phyloP scores from a whole-genome alignment of 2,113 vertebrate genomes.

The Mesoclemmys tuberculata region DNA sequence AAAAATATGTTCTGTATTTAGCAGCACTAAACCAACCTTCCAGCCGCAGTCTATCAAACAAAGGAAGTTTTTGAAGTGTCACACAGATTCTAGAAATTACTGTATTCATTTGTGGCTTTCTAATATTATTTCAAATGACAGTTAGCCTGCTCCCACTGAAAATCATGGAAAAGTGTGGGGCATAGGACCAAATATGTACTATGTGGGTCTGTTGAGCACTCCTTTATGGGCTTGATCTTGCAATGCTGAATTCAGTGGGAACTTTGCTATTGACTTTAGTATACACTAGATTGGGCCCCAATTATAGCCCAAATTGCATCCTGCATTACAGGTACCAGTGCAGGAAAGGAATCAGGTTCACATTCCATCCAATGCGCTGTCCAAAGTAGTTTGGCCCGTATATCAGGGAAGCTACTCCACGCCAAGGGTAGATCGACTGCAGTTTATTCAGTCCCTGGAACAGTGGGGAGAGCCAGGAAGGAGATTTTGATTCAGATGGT shows the following conservation, averaged over 20 bases:
- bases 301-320: background rate
- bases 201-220: background rate
- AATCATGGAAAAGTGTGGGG: background rate
- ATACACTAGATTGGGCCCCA: background rate
- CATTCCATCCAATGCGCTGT: background rate
- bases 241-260: background rate
- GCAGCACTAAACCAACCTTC: background rate
- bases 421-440: background rate
- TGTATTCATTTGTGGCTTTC: background rate
- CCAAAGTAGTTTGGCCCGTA: background rate
- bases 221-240: background rate
- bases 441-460: slow-evolving; percentile 4
- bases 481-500: background rate
- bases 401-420: background rate
- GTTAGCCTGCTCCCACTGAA: background rate
- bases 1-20: background rate
- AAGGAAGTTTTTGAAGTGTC: slow-evolving; percentile 23
- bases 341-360: background rate
- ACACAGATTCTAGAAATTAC: background rate
- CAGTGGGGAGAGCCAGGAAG: background rate
- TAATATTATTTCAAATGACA: slow-evolving; percentile 1
- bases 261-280: background rate
- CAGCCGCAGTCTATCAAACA: background rate
- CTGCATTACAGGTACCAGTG: background rate
- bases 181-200: background rate